phyloP scores from a whole-genome alignment of 1,140 invertebrate genomes.

The Drosophila quadrilineata region DNA sequence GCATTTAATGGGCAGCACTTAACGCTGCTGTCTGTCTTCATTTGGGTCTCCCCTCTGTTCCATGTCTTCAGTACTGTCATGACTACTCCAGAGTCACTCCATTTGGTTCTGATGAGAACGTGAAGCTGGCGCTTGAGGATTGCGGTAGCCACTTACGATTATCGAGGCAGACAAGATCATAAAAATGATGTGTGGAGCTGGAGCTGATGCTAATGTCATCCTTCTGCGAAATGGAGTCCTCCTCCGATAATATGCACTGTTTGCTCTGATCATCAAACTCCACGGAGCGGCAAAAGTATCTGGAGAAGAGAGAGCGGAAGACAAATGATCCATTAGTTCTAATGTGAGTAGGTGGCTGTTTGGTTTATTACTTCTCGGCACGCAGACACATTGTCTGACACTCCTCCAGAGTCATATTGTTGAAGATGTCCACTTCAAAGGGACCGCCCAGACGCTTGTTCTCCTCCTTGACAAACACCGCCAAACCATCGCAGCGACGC shows the following conservation, averaged over 20 bases:
- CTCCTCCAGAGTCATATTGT: conserved; percentile 91
- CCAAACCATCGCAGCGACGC: conserved; percentile 90
- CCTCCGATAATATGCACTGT: conserved; percentile 92
- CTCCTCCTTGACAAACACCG: conserved; percentile 93
- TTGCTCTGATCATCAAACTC: conserved; percentile 93
- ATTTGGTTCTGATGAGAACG: no score
- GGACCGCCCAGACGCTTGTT: conserved; percentile 92
- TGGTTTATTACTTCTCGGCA: conserved; percentile 87
- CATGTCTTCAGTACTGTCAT: background rate
- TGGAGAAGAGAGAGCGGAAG: conserved; percentile 61
- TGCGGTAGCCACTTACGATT: conserved; percentile 87
- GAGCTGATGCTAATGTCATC: conserved; percentile 91
- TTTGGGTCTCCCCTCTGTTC: background rate
- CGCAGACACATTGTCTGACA: conserved; percentile 90
- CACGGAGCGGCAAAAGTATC: conserved; percentile 93
- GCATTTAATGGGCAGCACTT: conserved; percentile 30
- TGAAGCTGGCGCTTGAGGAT: conserved; percentile 9
- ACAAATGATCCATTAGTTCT: conserved; percentile 53
- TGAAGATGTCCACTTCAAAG: conserved; percentile 92
- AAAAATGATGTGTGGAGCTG: conserved; percentile 91
- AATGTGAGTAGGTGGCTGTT: background rate
- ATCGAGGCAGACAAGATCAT: conserved; percentile 91
- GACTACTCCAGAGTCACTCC: background rate
- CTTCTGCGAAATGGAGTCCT: conserved; percentile 93
- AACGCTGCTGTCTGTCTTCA: conserved; percentile 36